phyloP scores from a whole-genome alignment of 2,113 vertebrate species.

The Addax nasomaculatus region DNA sequence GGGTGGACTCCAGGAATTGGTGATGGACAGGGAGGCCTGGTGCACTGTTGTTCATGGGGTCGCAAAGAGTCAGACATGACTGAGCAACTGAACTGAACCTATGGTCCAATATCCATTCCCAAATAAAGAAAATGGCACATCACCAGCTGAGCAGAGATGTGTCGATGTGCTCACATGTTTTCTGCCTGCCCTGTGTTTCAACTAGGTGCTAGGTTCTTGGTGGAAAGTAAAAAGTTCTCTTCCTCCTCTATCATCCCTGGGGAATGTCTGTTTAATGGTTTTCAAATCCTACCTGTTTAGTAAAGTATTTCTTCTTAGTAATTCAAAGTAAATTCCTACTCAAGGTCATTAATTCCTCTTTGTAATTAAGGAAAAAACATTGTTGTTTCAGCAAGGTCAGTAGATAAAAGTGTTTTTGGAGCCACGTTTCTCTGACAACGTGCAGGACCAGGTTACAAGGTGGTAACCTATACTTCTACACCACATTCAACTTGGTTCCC shows the following conservation, averaged over 20 bases:
- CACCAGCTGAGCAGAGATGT: rapidly evolving
- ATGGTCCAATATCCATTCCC: rapidly evolving
- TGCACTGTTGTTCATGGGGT: rapidly evolving
- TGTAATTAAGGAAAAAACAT: not conserved
- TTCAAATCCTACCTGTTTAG: not conserved
- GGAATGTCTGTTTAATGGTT: not conserved
- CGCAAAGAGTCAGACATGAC: rapidly evolving
- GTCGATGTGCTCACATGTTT: rapidly evolving
- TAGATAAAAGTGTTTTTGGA: not conserved
- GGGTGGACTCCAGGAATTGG: too few species aligned
- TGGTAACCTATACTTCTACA: rapidly evolving
- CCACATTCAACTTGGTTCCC: rapidly evolving
- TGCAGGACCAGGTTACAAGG: not conserved
- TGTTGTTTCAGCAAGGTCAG: not conserved
- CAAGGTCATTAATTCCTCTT: not conserved
- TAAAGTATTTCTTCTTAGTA: not conserved
- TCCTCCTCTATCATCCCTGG: too few species aligned
- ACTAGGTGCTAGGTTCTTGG: not conserved
- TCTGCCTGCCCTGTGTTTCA: not conserved
- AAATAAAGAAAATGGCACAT: rapidly evolving
- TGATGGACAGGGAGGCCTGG: too few species aligned
- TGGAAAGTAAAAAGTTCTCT: not conserved
- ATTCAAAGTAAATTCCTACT: not conserved
- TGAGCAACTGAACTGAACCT: too few species aligned
- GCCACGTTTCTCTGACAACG: not conserved